Evolutionary conservation across 2,888 invertebrate genomes (phyloP).

Genomic region (Cosmia pyralina): DNA sequence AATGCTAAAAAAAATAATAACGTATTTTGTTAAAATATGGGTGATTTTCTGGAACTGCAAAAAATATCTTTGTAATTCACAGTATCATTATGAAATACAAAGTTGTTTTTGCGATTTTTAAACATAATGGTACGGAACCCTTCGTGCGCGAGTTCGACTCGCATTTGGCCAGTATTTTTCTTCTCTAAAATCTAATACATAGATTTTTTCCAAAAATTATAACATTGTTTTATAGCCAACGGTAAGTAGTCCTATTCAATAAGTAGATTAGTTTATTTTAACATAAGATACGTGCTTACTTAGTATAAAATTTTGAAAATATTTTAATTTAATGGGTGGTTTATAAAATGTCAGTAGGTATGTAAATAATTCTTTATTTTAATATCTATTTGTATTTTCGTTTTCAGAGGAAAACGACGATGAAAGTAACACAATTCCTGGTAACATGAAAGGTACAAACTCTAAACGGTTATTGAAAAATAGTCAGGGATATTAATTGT

Average conservation of each 20-base stretch:
- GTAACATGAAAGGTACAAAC: background rate
- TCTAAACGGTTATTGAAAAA: background rate
- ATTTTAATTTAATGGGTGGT: no score
- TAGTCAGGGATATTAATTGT: background rate
- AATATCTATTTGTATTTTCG: background rate
- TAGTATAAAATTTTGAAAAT: background rate
- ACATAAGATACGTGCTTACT: background rate
- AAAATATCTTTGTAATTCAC: no score
- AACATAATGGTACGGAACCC: no score
- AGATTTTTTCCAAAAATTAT: no score
- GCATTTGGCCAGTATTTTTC: no score
- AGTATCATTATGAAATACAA: no score
- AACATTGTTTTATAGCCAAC: constrained; percentile 4
- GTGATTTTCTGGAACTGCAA: no score
- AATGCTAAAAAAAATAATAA: no score
- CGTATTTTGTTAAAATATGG: no score
- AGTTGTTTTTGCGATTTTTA: no score
- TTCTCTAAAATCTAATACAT: no score
- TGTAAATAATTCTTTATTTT: background rate
- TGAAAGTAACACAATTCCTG: accelerated
- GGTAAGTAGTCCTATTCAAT: constrained; percentile 11
- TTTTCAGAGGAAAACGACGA: constrained; percentile 2
- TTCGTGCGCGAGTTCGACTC: no score
- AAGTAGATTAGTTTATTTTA: background rate
- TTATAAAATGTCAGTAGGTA: background rate